These are phyloP conservation scores for Mionectes macconnelli DNA, from an alignment of 2,113 vertebrate species.

Conservation along the genomic window DNA sequence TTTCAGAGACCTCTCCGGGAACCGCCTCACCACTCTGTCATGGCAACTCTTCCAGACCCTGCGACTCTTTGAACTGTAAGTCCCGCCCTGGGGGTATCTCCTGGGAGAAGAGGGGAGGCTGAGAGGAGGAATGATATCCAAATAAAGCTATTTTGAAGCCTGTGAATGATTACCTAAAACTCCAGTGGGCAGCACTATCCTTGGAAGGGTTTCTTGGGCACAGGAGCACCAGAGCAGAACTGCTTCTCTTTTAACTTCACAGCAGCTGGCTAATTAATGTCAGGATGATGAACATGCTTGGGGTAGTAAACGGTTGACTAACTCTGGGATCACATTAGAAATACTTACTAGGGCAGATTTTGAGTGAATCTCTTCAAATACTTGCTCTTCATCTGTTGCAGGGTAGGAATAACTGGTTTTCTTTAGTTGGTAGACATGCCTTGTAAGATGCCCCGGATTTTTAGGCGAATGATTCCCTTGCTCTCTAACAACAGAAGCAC, in stretches of 20 bases:
- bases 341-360: not conserved
- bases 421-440: not conserved
- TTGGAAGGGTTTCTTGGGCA: not conserved
- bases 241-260: slow-evolving; percentile 15
- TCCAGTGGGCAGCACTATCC: slow-evolving; percentile 6
- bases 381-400: not conserved
- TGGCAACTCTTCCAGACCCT: slow-evolving; percentile 98
- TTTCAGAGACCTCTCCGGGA: slow-evolving; percentile 94
- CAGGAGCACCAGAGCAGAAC: slow-evolving; percentile 9
- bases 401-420: not conserved
- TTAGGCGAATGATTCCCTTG: not conserved
- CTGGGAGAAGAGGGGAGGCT: not conserved
- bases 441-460: not conserved
- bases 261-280: slow-evolving; percentile 26
- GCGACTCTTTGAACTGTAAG: slow-evolving; percentile 95
- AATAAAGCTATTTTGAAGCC: slow-evolving; percentile 5
- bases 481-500: not conserved
- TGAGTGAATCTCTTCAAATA: not conserved
- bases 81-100: slow-evolving; percentile 39
- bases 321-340: not conserved
- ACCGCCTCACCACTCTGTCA: slow-evolving; percentile 91
- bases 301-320: slow-evolving; percentile 3
- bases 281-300: slow-evolving; percentile 38
- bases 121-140: not conserved
- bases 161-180: slow-evolving; percentile 11